Conservation (phyloP, 2,113 vertebrate species). For the Xiphophorus maculatus region DNA sequence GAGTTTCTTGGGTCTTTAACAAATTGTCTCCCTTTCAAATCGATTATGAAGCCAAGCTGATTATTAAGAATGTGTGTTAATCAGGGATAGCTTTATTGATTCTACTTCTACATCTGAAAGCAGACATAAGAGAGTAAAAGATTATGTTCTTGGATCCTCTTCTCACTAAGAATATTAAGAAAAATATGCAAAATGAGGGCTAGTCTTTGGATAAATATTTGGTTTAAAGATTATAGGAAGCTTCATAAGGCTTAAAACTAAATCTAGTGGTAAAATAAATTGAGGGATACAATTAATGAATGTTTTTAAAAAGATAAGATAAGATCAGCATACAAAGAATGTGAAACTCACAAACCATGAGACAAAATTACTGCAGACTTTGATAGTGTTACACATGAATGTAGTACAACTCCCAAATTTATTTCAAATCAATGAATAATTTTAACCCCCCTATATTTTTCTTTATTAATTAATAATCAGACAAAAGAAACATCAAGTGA, state of each 20-base stretch:
- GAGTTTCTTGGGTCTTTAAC: no score
- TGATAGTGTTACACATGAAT: background rate
- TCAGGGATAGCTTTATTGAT: no score
- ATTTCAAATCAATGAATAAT: background rate
- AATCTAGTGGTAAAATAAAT: background rate
- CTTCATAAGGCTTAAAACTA: background rate
- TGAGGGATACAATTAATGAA: background rate
- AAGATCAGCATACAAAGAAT: background rate
- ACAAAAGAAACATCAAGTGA: background rate
- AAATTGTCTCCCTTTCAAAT: no score
- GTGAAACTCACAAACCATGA: background rate
- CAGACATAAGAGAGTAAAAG: no score
- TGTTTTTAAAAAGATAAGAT: background rate
- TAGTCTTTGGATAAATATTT: background rate
- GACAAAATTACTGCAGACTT: background rate
- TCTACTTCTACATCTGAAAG: no score
- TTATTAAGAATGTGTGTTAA: no score
- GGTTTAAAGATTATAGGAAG: background rate
- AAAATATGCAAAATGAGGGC: background rate
- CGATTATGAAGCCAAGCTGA: no score
- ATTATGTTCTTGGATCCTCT: no score
- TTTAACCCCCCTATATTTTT: no score
- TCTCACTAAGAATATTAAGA: no score
- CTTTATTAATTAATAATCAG: background rate
- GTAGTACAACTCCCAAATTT: background rate